These are phyloP conservation scores for Diarsia rubi DNA, from an alignment of 2,888 invertebrate genomes.

Conservation along the genomic window DNA sequence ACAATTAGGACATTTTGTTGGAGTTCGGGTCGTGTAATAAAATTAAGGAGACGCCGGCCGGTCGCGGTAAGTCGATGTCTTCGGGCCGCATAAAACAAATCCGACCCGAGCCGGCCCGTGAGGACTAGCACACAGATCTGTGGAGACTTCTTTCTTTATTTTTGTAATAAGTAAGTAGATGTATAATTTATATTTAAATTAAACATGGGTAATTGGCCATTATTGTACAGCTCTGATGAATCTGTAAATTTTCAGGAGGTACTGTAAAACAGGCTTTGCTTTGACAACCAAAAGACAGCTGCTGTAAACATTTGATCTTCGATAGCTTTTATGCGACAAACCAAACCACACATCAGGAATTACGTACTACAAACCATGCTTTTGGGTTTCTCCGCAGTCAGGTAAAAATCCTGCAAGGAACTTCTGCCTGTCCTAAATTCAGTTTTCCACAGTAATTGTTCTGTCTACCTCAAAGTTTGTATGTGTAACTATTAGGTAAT, in stretches of 20 bases:
- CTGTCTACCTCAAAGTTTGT: not conserved
- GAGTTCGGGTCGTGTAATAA: slow-evolving; percentile 87
- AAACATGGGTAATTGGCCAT: not conserved
- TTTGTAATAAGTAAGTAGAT: not conserved
- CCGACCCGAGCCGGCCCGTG: slow-evolving; percentile 80
- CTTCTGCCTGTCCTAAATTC: not conserved
- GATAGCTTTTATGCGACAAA: not conserved
- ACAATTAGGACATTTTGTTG: slow-evolving; percentile 88
- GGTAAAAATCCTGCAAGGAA: not conserved
- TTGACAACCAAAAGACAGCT: not conserved
- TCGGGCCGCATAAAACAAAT: slow-evolving; percentile 89
- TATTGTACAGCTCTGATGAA: not conserved
- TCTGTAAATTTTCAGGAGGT: not conserved
- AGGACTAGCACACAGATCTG: slow-evolving; percentile 63
- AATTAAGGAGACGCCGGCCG: slow-evolving; percentile 89
- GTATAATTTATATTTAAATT: not conserved
- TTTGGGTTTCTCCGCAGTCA: no score
- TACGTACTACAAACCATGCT: not conserved
- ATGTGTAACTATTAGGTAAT: not conserved
- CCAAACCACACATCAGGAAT: no score
- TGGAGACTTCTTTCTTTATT: slow-evolving; percentile 70
- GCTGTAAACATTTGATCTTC: not conserved
- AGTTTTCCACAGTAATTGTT: not conserved
- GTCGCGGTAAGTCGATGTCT: slow-evolving; percentile 87
- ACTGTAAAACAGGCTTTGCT: not conserved